A percentile compares a stretch with the other conserved stretches of the same genome.
phyloP scores from a whole-genome alignment of 2,888 invertebrate genomes.

The Pyrocoelia pectoralis region DNA sequence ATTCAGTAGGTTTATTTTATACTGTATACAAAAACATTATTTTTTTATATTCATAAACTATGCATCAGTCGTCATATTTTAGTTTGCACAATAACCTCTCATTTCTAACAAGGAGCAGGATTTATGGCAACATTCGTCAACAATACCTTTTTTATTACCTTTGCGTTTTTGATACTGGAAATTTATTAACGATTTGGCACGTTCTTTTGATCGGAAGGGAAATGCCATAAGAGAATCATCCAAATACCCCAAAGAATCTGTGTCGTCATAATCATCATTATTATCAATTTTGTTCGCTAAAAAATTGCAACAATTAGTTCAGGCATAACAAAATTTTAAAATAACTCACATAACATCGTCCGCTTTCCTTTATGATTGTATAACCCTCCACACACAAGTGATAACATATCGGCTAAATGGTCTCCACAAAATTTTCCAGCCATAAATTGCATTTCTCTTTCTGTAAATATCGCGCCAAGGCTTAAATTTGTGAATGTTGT shows the following conservation, averaged over 20 bases:
- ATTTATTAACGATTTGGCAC: not conserved
- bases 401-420: constrained; percentile 14
- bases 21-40: too few species aligned
- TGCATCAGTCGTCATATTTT: not conserved
- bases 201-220: constrained; percentile 3
- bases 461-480: not conserved
- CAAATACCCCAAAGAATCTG: not conserved
- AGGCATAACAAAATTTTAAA: not conserved
- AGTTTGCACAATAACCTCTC: constrained; percentile 22
- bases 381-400: constrained; percentile 12
- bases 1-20: too few species aligned
- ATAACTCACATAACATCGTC: constrained; percentile 11
- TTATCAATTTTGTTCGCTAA: constrained; percentile 7
- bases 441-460: constrained; percentile 8
- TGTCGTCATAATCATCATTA: constrained; percentile 10
- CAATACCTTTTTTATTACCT: constrained; percentile 2
- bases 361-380: constrained; percentile 13
- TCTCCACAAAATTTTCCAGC: constrained; percentile 16
- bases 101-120: constrained; percentile 29
- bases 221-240: constrained; percentile 10
- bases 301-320: not conserved
- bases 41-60: not conserved
- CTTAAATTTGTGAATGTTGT: constrained; percentile 2
- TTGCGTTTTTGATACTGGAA: constrained; percentile 5
- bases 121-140: constrained; percentile 31